Percentiles rank a stretch among this genome's conserved stretches.
Evolutionary conservation across 2,888 invertebrate genomes (phyloP).

Genomic region (Mystacides longicornis): DNA sequence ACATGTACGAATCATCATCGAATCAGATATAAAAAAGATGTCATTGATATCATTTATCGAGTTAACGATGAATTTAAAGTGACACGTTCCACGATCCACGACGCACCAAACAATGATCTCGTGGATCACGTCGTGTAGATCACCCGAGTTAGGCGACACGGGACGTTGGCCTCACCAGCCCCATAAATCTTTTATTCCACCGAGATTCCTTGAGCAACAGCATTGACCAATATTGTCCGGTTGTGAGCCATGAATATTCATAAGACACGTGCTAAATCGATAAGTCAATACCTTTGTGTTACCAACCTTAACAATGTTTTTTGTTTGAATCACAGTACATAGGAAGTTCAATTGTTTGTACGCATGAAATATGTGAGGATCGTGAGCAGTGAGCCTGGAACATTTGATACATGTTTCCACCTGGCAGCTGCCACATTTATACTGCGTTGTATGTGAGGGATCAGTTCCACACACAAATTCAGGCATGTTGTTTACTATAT

Average conservation of each 20-base stretch:
- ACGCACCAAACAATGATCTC: not conserved
- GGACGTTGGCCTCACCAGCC: not conserved
- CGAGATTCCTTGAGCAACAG: not conserved
- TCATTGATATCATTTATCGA: too few relatives aligned
- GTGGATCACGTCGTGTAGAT: not conserved
- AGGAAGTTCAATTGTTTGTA: too few relatives aligned
- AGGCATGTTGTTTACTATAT: too few relatives aligned
- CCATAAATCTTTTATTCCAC: not conserved
- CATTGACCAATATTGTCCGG: slow-evolving; percentile 1
- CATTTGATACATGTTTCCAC: too few relatives aligned
- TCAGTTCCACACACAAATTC: too few relatives aligned
- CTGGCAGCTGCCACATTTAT: too few relatives aligned
- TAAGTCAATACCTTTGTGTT: not conserved
- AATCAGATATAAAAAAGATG: too few relatives aligned
- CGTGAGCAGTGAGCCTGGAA: too few relatives aligned
- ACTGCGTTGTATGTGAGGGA: too few relatives aligned
- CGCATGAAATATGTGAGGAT: too few relatives aligned
- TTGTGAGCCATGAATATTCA: not conserved
- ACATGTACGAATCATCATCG: too few relatives aligned
- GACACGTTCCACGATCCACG: not conserved
- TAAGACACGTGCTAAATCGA: not conserved
- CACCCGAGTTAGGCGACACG: not conserved
- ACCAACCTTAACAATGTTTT: not conserved
- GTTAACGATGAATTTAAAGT: too few relatives aligned
- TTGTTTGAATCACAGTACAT: not conserved